Evolutionary conservation across 2,113 vertebrate genomes (phyloP).

Genomic region (Osmerus eperlanus): DNA sequence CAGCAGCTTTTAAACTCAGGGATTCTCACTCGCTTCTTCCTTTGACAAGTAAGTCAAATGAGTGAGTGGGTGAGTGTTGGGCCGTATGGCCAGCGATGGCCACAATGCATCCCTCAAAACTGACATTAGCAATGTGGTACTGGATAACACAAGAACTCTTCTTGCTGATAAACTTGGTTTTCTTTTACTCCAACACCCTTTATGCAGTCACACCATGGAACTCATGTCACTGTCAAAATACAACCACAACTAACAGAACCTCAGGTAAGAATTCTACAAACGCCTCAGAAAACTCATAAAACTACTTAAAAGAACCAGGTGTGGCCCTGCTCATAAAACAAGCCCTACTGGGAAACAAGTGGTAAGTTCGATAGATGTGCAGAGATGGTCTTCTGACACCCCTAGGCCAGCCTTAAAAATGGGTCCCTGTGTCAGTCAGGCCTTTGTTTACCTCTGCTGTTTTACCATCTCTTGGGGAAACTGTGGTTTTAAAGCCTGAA

Average conservation of each 20-base stretch:
- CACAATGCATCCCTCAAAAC: not conserved
- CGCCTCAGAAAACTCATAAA: no score
- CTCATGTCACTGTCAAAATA: not conserved
- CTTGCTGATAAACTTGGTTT: not conserved
- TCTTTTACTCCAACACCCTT: not conserved
- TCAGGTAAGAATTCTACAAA: no score
- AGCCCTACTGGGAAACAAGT: not conserved
- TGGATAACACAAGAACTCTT: not conserved
- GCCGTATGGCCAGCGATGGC: not conserved
- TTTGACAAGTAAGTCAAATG: not conserved
- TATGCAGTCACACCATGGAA: not conserved
- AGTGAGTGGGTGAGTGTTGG: not conserved
- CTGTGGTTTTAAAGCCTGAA: not conserved
- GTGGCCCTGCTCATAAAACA: no score
- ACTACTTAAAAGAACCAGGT: no score
- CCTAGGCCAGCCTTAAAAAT: not conserved
- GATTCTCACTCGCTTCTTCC: not conserved
- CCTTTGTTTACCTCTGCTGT: not conserved
- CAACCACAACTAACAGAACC: no score
- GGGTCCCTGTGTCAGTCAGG: not conserved
- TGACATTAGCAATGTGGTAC: not conserved
- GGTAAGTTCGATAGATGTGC: not conserved
- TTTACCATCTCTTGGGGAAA: slow-evolving; percentile 2
- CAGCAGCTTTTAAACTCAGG: slow-evolving; percentile 16
- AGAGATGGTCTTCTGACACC: not conserved